A percentile compares a stretch with the other conserved stretches of the same genome.
phyloP scores from a whole-genome alignment of 2,888 invertebrate species.

The Campoplex capitator region DNA sequence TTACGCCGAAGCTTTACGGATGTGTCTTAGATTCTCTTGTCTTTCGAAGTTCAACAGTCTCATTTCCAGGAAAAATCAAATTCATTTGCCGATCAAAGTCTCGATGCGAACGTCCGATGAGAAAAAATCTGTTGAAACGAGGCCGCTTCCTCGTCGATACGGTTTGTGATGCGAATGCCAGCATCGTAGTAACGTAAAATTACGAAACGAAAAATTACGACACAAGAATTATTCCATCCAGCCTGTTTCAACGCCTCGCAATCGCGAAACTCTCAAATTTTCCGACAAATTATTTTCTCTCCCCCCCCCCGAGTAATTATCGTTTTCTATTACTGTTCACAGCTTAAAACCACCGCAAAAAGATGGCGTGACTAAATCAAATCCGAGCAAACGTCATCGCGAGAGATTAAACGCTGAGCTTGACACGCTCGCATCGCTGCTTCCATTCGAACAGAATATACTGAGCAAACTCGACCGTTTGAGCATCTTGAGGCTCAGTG shows the following conservation, averaged over 20 bases:
- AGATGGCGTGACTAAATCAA: slow-evolving; percentile 97
- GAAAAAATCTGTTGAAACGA: neutral
- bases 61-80: neutral
- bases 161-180: neutral
- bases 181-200: too few species aligned
- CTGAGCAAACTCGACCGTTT: slow-evolving; percentile 99
- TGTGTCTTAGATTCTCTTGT: neutral
- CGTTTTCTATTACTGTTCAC: slow-evolving; percentile 83
- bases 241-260: too few species aligned
- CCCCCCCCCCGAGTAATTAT: slow-evolving; percentile 29
- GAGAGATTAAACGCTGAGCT: slow-evolving; percentile 99
- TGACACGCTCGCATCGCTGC: slow-evolving; percentile 97
- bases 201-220: too few species aligned
- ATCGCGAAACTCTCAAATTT: neutral
- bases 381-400: slow-evolving; percentile 99
- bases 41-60: neutral
- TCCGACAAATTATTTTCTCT: neutral
- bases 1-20: neutral
- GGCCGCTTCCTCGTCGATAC: neutral
- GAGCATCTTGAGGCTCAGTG: slow-evolving; percentile 98
- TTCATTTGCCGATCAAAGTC: neutral
- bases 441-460: slow-evolving; percentile 99
- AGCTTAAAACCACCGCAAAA: slow-evolving; percentile 98
- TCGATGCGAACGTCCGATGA: neutral
- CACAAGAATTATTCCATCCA: too few species aligned